Evolutionary conservation across 2,797 vertebrate species (phyloP), one percentile per base, ranked within the genome.

Genomic region (Falco columbarius): DNA sequence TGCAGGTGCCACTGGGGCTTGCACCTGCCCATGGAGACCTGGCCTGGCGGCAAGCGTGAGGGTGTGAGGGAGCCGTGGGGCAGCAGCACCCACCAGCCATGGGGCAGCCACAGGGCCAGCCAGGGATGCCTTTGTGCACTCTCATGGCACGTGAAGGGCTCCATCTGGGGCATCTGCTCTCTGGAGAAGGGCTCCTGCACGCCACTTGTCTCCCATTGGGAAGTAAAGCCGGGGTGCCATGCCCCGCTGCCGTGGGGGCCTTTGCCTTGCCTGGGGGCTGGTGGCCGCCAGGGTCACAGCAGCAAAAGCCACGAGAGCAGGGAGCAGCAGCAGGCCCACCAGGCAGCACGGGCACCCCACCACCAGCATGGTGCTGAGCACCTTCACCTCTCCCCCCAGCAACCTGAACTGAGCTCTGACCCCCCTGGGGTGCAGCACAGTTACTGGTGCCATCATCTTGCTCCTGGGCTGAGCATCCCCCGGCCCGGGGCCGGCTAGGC

Each of bases 61-160:
- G 36, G 36, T 38, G 36, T 38, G 36, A 38, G 36, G 36, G 38
- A 13, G 40, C 40, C 40, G 40, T 14, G 40, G 40, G 40, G 40
- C 40, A 42, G 42, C 42, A 18, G 42, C 42, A 44, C 42, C 42
- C 17, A 18, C 42, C 42, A 18, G 42, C 42, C 42, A 7, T 17
- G 42, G 42, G 42, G 30, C 55, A 73, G 73, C 36, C 44, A 32
- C 62, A 34, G 10, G 2, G 22, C 6, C 4, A 38, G 49, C 0
- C 7, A 71, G 42, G 29, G 32, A 38, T 0, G 0, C 6, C 23
- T 32, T 67, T 34, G 29, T 3, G 2, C 11, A 23, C 32, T 34
- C 24, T 74, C 32, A 51, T 9, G 24, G 65, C 80, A 72, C 0
- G 2, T 11, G 23, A n/a, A 77, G n/a, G 23, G 38, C 9, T 21